Conservation (phyloP, 2,888 invertebrate species). For the Trachelus tabidus region DNA sequence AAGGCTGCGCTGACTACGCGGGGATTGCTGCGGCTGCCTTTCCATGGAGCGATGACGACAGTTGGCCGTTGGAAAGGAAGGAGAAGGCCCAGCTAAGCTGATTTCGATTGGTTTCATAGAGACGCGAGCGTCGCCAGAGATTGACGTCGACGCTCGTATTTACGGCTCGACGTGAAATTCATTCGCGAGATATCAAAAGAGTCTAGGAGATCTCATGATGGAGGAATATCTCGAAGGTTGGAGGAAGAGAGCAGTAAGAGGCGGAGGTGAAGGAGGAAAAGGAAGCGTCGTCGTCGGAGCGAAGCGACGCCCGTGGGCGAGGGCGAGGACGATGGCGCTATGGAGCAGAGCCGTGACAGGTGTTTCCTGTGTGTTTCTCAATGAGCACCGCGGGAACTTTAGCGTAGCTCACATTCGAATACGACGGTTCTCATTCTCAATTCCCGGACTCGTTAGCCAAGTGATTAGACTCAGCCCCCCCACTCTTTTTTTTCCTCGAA, state of each 20-base stretch:
- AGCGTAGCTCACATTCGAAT: not conserved
- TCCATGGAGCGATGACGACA: not conserved
- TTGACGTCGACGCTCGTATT: not conserved
- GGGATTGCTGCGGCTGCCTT: not conserved
- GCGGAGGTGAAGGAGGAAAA: not conserved
- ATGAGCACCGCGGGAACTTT: constrained; percentile 28
- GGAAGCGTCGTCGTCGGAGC: not conserved
- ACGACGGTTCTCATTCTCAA: not conserved
- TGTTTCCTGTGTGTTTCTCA: constrained; percentile 41
- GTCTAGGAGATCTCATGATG: not conserved
- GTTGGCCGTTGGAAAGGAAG: not conserved
- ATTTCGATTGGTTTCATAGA: not conserved
- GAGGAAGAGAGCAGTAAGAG: not conserved
- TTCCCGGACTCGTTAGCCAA: not conserved
- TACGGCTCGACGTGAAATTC: not conserved
- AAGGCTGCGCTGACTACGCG: not conserved
- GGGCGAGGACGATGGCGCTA: not conserved
- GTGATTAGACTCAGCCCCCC: not conserved
- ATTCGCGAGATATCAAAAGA: not conserved
- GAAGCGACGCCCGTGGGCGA: constrained; percentile 1
- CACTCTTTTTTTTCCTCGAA: not conserved
- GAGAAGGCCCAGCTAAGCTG: not conserved
- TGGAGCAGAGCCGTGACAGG: constrained; percentile 28
- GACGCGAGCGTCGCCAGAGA: not conserved
- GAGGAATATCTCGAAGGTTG: not conserved